A percentile compares a stretch with the other conserved stretches of the same genome.
Conservation (phyloP, 2,113 vertebrate genomes). For the Tenrec ecaudatus region DNA sequence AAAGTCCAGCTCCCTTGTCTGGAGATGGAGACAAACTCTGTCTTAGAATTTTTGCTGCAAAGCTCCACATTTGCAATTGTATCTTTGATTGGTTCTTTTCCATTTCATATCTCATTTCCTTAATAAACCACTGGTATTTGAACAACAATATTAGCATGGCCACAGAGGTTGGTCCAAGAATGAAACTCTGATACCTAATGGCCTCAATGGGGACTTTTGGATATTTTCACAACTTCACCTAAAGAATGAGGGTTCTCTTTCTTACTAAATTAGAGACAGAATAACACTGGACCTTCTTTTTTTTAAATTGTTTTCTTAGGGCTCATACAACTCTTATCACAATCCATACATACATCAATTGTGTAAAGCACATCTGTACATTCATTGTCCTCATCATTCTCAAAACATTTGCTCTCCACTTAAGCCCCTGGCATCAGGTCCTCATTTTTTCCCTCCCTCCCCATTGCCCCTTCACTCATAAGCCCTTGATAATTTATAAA, state of each 20-base stretch:
- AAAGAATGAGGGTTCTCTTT: not conserved
- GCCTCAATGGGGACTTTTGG: not conserved
- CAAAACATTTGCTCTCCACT: too few species aligned
- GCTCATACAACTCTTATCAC: too few species aligned
- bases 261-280: not conserved
- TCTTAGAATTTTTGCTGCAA: not conserved
- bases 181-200: not conserved
- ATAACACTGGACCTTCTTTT: not conserved
- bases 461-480: too few species aligned
- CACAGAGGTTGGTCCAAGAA: not conserved
- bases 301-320: too few species aligned
- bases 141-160: not conserved
- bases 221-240: constrained; percentile 53
- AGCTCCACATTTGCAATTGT: not conserved
- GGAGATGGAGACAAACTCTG: not conserved
- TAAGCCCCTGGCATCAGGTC: too few species aligned
- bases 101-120: not conserved
- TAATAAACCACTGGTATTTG: not conserved
- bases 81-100: not conserved
- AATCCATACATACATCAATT: too few species aligned
- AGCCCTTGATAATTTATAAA: too few species aligned
- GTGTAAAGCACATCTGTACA: too few species aligned
- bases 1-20: not conserved
- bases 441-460: too few species aligned
- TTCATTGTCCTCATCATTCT: too few species aligned